Conservation (phyloP, 2,888 invertebrate genomes). For the Campoletis raptor region DNA sequence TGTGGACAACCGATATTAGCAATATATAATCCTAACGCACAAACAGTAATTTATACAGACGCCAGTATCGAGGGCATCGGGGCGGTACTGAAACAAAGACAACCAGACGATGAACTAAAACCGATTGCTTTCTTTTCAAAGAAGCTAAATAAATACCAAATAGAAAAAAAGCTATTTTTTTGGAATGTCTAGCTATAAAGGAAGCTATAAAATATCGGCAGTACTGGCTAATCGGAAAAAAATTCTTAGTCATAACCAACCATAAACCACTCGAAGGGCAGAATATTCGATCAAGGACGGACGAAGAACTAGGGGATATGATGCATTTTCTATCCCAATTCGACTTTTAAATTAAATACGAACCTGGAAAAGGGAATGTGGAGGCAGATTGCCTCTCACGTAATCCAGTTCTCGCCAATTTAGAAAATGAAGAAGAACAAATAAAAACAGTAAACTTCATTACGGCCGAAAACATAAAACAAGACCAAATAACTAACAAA, state of each 20-base stretch:
- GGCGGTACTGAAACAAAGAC: conserved; percentile 68
- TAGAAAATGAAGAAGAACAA: no score
- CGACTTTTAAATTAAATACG: conserved; percentile 39
- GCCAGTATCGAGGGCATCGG: conserved; percentile 66
- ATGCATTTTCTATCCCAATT: conserved; percentile 63
- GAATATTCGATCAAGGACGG: conserved; percentile 66
- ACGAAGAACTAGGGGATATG: conserved; percentile 66
- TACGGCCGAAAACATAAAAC: no score
- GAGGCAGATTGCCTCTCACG: no score
- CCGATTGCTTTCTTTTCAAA: conserved; percentile 69
- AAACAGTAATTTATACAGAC: conserved; percentile 67
- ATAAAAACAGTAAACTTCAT: no score
- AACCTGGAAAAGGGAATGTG: no score
- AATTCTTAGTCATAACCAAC: conserved; percentile 63
- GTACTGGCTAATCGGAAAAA: conserved; percentile 69
- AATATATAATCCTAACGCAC: conserved; percentile 56
- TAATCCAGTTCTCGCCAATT: no score
- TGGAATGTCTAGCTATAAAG: conserved; percentile 72
- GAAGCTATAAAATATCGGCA: conserved; percentile 73
- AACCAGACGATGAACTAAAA: conserved; percentile 54
- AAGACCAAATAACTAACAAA: no score
- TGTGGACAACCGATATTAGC: conserved; percentile 65
- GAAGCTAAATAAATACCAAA: conserved; percentile 68
- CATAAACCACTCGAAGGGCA: conserved; percentile 66
- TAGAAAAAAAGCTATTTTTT: conserved; percentile 67